These are phyloP conservation scores for Cacoxenus indagator DNA, from an alignment of 2,888 invertebrate species.

Conservation along the genomic window DNA sequence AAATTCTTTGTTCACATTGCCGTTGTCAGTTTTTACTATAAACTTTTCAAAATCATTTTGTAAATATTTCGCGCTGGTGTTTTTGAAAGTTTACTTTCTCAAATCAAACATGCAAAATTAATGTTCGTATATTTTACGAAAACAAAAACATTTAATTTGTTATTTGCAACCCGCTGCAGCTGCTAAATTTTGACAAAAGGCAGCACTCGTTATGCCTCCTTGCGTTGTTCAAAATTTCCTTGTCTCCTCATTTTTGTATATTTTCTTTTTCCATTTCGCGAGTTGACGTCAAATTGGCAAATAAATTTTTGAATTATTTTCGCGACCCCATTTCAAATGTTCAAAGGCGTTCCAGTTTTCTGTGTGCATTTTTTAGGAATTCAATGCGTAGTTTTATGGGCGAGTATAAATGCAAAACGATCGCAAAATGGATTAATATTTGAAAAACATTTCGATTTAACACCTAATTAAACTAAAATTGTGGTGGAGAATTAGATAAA, in stretches of 20 bases:
- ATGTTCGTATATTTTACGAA: background rate
- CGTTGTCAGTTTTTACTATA: slow-evolving; percentile 14
- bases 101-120: background rate
- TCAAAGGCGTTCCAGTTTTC: slow-evolving; percentile 17
- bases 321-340: background rate
- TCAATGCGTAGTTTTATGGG: slow-evolving; percentile 11
- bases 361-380: background rate
- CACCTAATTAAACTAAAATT: background rate
- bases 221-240: background rate
- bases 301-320: background rate
- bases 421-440: slow-evolving; percentile 11
- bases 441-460: slow-evolving; percentile 24
- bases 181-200: background rate
- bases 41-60: background rate
- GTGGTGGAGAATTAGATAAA: background rate
- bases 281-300: slow-evolving; percentile 13
- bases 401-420: background rate
- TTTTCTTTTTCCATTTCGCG: slow-evolving; percentile 4
- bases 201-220: background rate
- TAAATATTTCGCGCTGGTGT: background rate
- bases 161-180: background rate
- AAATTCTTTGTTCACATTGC: background rate
- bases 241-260: background rate
- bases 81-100: too few relatives aligned
- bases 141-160: background rate